Evolutionary conservation across 2,888 invertebrate species (phyloP), one percentile per base, ranked within the genome.

Genomic region (Dorcus parallelipipedus): DNA sequence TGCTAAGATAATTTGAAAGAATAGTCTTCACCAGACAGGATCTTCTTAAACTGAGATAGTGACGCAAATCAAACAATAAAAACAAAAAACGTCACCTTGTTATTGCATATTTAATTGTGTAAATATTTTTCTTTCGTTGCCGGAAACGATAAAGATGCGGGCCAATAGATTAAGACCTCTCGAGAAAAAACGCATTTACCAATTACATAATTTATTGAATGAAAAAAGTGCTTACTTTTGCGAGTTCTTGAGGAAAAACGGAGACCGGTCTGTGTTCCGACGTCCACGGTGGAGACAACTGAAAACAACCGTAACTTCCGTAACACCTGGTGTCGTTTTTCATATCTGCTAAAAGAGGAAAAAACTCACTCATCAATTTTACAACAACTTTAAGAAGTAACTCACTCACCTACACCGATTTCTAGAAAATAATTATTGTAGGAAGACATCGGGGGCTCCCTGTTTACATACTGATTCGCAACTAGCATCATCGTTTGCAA

Each of bases 251-350:
- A 0, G 94, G 94, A 74, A 90, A 90, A 47, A 88, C 83, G 64
- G 89, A 89, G 54, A 93, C 89, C 20, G 93, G 93, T 26, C 93
- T 82, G 56, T 87, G 83, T 64, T 86, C 86, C 1, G 90, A 88
- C 0, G 84, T 85, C 93, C 93, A 93, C 0, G 92, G 92, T 38
- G 86, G 82, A 9, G 84, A 84, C 59, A 90, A 84, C 51, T 90
- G 87, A 74, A 91, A 93, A 73, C 93, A 93, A 3, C 93, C 93
- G 67, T 89, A 92, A 0, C 84, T 84, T 0, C 86, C 88, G 75
- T 88, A 93, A 75, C 93, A 93, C 69, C 86, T 83, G 49, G 84
- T 68, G 9, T 73, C 70, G 59, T 75, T 76, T 33, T 33, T 3
- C 26, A 33, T 33, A 20, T 71, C 71, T 59, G 73, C 78, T 78